A percentile compares a stretch with the other conserved stretches of the same genome.
Evolutionary conservation across 2,888 invertebrate genomes (phyloP).

Genomic region (Agonopterix alstromeriana): DNA sequence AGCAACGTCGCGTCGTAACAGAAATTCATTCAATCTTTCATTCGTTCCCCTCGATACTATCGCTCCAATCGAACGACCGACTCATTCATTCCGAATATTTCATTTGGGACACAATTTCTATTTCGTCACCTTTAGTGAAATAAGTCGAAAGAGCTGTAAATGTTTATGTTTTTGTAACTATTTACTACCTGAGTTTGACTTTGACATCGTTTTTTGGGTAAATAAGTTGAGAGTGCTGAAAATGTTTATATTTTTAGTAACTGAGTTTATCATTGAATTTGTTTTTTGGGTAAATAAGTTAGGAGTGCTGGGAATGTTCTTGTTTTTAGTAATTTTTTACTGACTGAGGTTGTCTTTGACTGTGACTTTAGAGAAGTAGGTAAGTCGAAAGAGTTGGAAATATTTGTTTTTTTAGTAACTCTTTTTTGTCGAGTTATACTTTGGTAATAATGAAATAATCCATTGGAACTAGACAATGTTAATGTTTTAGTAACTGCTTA

Average conservation of each 20-base stretch:
- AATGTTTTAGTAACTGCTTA: no score
- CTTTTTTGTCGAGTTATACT: no score
- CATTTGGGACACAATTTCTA: conserved; percentile 14
- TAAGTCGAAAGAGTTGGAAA: no score
- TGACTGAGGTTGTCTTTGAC: no score
- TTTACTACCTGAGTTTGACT: background rate
- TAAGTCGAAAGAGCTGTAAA: background rate
- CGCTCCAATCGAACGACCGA: conserved; percentile 14
- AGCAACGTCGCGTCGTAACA: conserved; percentile 10
- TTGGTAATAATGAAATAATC: no score
- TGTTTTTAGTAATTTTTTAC: no score
- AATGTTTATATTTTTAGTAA: background rate
- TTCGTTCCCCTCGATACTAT: conserved; percentile 6
- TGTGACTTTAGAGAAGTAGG: no score
- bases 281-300: no score
- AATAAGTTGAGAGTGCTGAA: conserved; percentile 1
- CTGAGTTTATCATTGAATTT: background rate
- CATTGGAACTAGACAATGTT: no score
- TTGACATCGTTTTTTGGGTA: background rate
- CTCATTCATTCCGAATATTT: conserved; percentile 21
- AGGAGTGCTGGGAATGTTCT: no score
- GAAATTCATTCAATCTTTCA: conserved; percentile 29
- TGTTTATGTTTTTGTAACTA: background rate
- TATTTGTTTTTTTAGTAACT: no score
- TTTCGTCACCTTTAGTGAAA: conserved; percentile 18